Evolutionary conservation across 35 echinoderm and acorn worm species (phyloP).

Genomic region (Strongylocentrotus purpuratus): DNA sequence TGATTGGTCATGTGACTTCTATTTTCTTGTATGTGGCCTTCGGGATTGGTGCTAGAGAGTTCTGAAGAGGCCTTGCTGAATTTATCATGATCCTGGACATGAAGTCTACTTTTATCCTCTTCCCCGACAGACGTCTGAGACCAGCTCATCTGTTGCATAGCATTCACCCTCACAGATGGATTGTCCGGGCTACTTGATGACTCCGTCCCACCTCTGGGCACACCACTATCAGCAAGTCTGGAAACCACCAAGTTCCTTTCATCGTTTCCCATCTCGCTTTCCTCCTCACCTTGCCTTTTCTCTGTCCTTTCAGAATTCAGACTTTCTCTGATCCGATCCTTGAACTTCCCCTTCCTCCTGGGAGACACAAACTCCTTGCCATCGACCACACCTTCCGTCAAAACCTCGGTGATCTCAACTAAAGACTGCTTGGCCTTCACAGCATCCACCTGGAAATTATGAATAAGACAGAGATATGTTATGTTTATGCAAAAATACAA

Average conservation of each 20-base stretch:
- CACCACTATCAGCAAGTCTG: background rate
- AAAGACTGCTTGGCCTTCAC: slow-evolving; percentile 70
- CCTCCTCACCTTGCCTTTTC: background rate
- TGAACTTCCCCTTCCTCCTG: background rate
- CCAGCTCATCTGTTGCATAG: background rate
- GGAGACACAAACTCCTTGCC: slow-evolving; percentile 32
- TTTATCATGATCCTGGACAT: background rate
- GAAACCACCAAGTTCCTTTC: background rate
- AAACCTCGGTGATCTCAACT: slow-evolving; percentile 64
- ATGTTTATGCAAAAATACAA: too few relatives aligned
- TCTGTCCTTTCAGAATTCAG: background rate
- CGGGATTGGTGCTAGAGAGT: background rate
- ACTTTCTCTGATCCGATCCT: background rate
- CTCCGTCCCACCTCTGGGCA: background rate
- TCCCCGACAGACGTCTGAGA: background rate
- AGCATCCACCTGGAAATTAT: slow-evolving; percentile 71
- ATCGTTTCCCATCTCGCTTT: background rate
- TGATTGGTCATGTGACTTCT: background rate
- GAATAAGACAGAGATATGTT: background rate
- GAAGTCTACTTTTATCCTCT: background rate
- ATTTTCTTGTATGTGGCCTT: background rate
- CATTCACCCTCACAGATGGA: background rate
- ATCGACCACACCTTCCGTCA: slow-evolving; percentile 81
- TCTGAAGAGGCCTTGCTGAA: background rate
- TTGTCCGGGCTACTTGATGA: background rate